Conservation (phyloP, 64 coral and sea anemone genomes). For the Stichodactyla helianthus region DNA sequence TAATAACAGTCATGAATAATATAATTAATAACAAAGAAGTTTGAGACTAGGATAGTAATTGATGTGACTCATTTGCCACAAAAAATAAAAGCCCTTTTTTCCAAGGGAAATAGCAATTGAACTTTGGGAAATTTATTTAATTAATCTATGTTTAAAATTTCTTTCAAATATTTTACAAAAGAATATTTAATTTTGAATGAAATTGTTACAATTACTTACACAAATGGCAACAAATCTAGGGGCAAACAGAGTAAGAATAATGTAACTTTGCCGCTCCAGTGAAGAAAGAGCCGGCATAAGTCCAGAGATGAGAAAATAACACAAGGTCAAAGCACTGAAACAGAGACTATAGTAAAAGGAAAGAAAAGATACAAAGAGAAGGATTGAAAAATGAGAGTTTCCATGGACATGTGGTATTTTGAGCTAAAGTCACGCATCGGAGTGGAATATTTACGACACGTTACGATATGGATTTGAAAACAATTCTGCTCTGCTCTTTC, state of each 20-base stretch:
- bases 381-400: neutral
- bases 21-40: neutral
- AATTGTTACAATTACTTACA: neutral
- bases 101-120: neutral
- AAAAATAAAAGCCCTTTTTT: neutral
- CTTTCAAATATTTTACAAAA: neutral
- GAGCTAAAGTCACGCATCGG: neutral
- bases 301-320: neutral
- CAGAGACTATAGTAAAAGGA: neutral
- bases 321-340: neutral
- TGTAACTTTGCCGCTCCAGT: neutral
- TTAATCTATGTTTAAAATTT: neutral
- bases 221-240: neutral
- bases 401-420: neutral
- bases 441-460: neutral
- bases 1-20: neutral
- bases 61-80: neutral
- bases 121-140: neutral
- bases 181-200: neutral
- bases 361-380: neutral
- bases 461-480: neutral
- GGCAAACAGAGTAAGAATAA: neutral
- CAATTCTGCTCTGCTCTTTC: neutral
- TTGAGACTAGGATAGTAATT: neutral
- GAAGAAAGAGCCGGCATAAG: neutral